phyloP scores from a whole-genome alignment of 2,888 invertebrate species.

The Ichneumoninae sp. region DNA sequence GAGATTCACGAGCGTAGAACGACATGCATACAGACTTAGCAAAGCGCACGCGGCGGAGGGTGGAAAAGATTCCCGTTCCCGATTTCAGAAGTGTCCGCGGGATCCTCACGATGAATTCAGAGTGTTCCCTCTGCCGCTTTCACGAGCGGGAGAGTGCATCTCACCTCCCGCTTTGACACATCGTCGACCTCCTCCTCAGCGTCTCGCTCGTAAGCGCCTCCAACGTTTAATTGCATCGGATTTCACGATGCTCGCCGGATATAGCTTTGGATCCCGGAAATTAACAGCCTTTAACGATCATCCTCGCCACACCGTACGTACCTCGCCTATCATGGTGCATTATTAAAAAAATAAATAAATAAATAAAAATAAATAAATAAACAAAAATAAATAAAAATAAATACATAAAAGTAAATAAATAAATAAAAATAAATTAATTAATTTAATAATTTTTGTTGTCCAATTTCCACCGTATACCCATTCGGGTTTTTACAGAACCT shows the following conservation, averaged over 20 bases:
- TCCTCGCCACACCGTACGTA: conserved; percentile 44
- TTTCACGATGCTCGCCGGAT: conserved; percentile 74
- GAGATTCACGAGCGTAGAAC: conserved; percentile 71
- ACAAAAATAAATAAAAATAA: no score
- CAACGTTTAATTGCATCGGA: conserved; percentile 80
- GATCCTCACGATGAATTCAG: conserved; percentile 29
- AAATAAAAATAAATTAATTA: no score
- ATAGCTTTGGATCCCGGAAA: conserved; percentile 78
- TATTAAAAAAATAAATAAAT: neutral
- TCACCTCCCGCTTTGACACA: conserved; percentile 44
- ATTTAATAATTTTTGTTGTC: no score
- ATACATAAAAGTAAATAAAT: no score
- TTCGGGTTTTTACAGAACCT: no score
- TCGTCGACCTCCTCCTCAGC: conserved; percentile 64
- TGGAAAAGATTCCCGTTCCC: conserved; percentile 12
- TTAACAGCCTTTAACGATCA: conserved; percentile 76
- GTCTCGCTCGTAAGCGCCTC: conserved; percentile 70
- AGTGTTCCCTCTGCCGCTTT: conserved; percentile 35
- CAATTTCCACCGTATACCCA: no score
- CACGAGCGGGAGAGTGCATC: conserved; percentile 59
- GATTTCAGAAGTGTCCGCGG: conserved; percentile 13
- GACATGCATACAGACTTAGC: conserved; percentile 69
- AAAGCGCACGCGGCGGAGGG: conserved; percentile 55
- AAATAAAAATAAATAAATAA: neutral
- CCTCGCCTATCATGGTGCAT: neutral